phyloP scores from a whole-genome alignment of 2,888 invertebrate genomes.

The Pyrrhia umbra region DNA sequence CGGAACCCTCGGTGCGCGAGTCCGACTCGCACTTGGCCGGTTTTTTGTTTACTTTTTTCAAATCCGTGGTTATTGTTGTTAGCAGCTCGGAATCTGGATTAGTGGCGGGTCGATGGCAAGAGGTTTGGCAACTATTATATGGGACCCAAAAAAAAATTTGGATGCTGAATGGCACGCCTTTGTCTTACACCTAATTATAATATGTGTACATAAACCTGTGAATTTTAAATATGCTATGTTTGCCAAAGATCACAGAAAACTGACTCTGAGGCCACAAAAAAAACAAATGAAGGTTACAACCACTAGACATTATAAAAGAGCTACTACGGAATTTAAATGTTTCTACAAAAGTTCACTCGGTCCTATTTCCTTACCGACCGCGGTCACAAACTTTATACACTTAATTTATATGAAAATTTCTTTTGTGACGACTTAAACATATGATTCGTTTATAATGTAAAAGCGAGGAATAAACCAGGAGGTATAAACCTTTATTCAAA shows the following conservation, averaged over 20 bases:
- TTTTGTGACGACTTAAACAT: conserved; percentile 66
- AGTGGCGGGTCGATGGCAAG: too few species aligned
- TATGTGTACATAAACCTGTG: too few species aligned
- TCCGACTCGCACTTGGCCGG: too few species aligned
- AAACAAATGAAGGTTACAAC: conserved; percentile 13
- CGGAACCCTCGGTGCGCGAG: too few species aligned
- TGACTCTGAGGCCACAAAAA: not conserved
- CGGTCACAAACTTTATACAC: conserved; percentile 76
- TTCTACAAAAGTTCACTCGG: conserved; percentile 72
- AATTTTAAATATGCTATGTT: too few species aligned
- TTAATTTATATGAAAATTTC: conserved; percentile 85
- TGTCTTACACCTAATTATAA: too few species aligned
- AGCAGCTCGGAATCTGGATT: too few species aligned
- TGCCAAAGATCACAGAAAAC: not conserved
- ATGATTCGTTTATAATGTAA: conserved; percentile 57
- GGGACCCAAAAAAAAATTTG: too few species aligned
- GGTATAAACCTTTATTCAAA: conserved; percentile 25
- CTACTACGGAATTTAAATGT: conserved; percentile 74
- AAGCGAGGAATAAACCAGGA: conserved; percentile 28
- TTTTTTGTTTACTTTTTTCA: too few species aligned
- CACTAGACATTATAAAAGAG: conserved; percentile 66
- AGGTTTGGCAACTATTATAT: too few species aligned
- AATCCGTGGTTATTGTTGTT: too few species aligned
- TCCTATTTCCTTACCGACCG: conserved; percentile 70
- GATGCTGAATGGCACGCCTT: too few species aligned